Evolutionary conservation across 2,113 vertebrate genomes (phyloP).

Genomic region (Daubentonia madagascariensis): DNA sequence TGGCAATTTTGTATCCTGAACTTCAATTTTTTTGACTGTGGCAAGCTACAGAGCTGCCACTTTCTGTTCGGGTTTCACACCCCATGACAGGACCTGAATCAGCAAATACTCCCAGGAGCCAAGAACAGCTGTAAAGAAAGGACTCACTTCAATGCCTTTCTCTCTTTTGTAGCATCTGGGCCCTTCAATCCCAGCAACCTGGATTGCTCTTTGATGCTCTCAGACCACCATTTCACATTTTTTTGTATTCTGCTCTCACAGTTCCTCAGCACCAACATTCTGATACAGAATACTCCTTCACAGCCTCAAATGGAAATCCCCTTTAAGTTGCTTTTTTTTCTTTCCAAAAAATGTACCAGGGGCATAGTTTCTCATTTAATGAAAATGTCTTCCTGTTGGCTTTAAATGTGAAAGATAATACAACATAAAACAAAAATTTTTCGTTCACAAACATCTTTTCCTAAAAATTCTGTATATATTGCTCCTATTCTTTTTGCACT

Average conservation of each 20-base stretch:
- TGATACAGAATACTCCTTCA: constrained; percentile 14
- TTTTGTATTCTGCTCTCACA: background rate
- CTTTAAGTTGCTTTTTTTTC: background rate
- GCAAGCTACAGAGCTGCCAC: background rate
- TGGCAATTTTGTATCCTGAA: background rate
- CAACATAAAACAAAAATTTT: background rate
- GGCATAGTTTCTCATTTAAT: constrained; percentile 25
- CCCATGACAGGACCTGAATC: background rate
- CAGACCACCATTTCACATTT: background rate
- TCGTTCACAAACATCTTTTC: constrained; percentile 1
- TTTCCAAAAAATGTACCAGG: background rate
- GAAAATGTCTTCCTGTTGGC: constrained; percentile 29
- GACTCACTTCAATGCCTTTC: background rate
- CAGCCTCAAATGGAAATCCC: constrained; percentile 9
- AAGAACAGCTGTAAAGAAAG: background rate
- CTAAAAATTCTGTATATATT: background rate
- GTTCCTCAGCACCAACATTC: background rate
- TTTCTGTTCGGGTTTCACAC: background rate
- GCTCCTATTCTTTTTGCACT: background rate
- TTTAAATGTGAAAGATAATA: constrained; percentile 34
- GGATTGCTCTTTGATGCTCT: background rate
- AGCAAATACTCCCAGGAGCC: background rate
- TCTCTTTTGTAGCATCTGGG: background rate
- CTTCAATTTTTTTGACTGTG: background rate
- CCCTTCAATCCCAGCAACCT: background rate